A percentile compares a stretch with the other conserved stretches of the same genome.
These are phyloP conservation scores for Sus scrofa DNA, from an alignment of 2,113 vertebrate species.

Conservation along the genomic window T2T-Sscrofa CM000825.6:44253501-44254000, in stretches of 20 bases:
- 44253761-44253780: not conserved
- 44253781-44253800: not conserved
- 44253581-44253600: not conserved
- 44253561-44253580: slow-evolving; percentile 34
- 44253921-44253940: not conserved
- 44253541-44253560: not conserved
- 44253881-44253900: not conserved
- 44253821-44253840: not conserved
- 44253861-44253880: not conserved
- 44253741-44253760: not conserved
- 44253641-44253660: not conserved
- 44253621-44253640: not conserved
- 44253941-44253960: not conserved
- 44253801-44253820: not conserved
- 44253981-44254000: not conserved
- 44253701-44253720: not conserved
- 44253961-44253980: not conserved
- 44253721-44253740: not conserved
- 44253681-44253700: slow-evolving; percentile 12
- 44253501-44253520: not conserved
- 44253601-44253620: not conserved
- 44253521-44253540: not conserved
- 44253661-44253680: not conserved
- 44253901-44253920: too few relatives aligned
- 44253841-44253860: not conserved